These are phyloP conservation scores for Ooceraea biroi DNA, from an alignment of 1,140 invertebrate genomes.

Conservation along the genomic window DNA sequence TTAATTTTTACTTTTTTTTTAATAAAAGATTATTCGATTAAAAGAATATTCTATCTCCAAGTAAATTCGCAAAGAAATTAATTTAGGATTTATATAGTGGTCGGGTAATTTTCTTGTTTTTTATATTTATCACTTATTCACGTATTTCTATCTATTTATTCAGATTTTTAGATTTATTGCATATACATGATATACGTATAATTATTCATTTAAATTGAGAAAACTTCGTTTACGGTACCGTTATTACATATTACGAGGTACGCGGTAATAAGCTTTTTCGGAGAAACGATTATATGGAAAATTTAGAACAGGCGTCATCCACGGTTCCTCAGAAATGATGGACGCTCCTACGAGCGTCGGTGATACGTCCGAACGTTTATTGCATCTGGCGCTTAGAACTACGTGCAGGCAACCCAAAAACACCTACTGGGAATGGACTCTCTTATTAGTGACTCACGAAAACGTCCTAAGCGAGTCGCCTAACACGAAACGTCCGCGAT, in stretches of 20 bases:
- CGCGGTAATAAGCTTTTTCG: not conserved
- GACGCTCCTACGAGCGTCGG: not conserved
- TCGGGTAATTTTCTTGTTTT: not conserved
- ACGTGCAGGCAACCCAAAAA: not conserved
- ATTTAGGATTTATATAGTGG: not conserved
- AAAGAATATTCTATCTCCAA: not conserved
- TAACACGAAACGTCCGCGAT: conserved; percentile 50
- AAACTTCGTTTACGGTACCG: not conserved
- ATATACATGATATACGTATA: not conserved
- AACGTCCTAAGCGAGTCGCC: conserved; percentile 15
- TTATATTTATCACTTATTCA: not conserved
- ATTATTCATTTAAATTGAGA: not conserved
- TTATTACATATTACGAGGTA: not conserved
- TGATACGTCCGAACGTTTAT: conserved; percentile 32
- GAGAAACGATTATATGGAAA: conserved; percentile 37
- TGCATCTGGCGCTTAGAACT: conserved; percentile 33
- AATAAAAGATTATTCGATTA: not conserved
- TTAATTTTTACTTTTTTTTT: not conserved
- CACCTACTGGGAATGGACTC: conserved; percentile 32
- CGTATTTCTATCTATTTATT: not conserved
- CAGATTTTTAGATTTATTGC: not conserved
- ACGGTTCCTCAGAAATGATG: conserved; percentile 13
- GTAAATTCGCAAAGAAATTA: not conserved
- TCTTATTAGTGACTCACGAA: conserved; percentile 70
- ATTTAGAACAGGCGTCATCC: conserved; percentile 16